These are phyloP conservation scores for Ophiothrix spiculata DNA, from an alignment of 35 echinoderm and acorn worm genomes.

Conservation along the genomic window DNA sequence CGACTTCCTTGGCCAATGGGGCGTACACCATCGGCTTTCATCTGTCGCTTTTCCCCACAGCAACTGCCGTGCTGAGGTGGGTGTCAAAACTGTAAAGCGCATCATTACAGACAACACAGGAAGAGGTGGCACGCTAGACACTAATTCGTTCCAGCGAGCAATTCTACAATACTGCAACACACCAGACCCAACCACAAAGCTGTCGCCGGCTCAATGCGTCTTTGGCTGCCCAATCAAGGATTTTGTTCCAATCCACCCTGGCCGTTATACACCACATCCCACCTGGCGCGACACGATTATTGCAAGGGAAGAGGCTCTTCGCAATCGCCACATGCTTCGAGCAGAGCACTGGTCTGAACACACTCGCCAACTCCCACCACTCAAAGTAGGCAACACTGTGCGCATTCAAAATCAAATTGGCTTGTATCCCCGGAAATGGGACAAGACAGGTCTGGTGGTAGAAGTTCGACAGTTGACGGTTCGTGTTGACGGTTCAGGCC, in stretches of 20 bases:
- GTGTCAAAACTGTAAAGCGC: constrained; percentile 31
- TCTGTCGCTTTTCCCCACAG: constrained; percentile 18
- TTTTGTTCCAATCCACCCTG: constrained; percentile 23
- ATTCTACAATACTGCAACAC: constrained; percentile 46
- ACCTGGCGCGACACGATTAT: constrained; percentile 16
- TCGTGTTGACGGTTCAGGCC: constrained; percentile 21
- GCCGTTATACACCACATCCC: constrained; percentile 22
- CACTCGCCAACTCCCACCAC: constrained; percentile 24
- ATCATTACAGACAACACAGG: constrained; percentile 36
- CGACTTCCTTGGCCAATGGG: not conserved
- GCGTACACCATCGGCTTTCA: constrained; percentile 39
- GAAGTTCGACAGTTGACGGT: constrained; percentile 15
- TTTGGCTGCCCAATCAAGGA: constrained; percentile 44
- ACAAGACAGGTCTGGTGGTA: constrained; percentile 18
- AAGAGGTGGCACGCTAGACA: constrained; percentile 17
- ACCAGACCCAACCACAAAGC: constrained; percentile 23
- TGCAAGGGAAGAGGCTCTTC: constrained; percentile 16
- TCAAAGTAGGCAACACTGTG: constrained; percentile 21
- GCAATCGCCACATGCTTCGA: constrained; percentile 29
- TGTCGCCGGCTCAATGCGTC: constrained; percentile 30
- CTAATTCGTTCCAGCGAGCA: constrained; percentile 28
- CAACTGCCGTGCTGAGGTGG: constrained; percentile 32
- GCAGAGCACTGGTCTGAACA: constrained; percentile 13
- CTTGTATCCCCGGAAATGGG: constrained; percentile 27
- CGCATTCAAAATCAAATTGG: constrained; percentile 33